Evolutionary conservation across 2,797 vertebrate genomes (phyloP), one percentile per base, ranked within the genome.

Genomic region (Cottoperca gobio): DNA sequence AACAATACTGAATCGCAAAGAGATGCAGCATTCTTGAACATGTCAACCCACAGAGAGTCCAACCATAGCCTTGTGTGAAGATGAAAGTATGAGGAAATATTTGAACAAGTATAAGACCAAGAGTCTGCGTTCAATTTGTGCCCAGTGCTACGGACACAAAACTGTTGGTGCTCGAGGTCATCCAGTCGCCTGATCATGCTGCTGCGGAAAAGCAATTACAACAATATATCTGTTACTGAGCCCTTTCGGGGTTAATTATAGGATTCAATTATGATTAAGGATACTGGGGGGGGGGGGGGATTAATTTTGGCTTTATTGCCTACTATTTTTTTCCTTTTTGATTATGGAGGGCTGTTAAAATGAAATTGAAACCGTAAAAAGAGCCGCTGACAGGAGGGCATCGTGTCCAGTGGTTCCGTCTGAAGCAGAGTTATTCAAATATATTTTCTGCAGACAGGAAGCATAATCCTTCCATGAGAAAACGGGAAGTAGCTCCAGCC

Each of bases 401-500:
- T 24, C 0, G 5, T 72, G 46, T 23, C 28, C n/a, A 23, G n/a
- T 11, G n/a, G 8, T 54, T 72, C 2, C 12, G 16, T 33, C 13
- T 48, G 14, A 39, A 17, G 26, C 17, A 31, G 45, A 42, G 26
- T 60, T 45, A 39, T 55, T 52, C 6, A 26, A 66, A 55, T 55
- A 52, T 28, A 16, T 60, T 43, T 57, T 60, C 48, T 43, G 48
- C 26, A 10, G 43, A 57, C 58, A 58, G 14, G 50, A 58, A 79
- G 59, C 45, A 28, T 11, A 43, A 35, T 48, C 55, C 55, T 16
- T 13, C 61, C 31, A 23, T 21, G 17, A 63, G 10, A 65, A 60
- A 74, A 75, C 80, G 87, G 83, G 77, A 85, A 82, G 80, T 68
- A 46, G 52, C 59, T 61, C 2, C 1, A 23, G 46, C 57, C 33